Percentiles rank a stretch among this genome's conserved stretches.
These are phyloP conservation scores for Sacculina carcini DNA, from an alignment of 2,888 invertebrate species.

Conservation along the genomic window DNA sequence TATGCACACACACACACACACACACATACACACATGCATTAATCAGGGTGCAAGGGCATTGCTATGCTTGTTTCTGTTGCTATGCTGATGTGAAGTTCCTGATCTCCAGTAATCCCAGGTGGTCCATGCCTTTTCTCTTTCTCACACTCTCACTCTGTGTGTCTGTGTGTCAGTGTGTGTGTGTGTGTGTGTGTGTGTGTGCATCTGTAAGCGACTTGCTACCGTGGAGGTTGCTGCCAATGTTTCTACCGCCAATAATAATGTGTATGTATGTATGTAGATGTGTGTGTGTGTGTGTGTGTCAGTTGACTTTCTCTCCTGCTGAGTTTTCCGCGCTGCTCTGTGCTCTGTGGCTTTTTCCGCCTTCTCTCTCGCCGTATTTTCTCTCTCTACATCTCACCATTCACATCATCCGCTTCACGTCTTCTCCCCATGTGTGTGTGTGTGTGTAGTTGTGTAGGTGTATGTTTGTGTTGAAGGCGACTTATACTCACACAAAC, in stretches of 20 bases:
- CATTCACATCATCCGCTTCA: too few species aligned
- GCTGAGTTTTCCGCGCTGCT: too few species aligned
- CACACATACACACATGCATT: not conserved
- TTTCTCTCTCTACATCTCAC: too few species aligned
- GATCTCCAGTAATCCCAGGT: not conserved
- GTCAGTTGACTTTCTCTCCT: not conserved
- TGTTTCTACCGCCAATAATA: not conserved
- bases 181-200: not conserved
- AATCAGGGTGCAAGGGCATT: not conserved
- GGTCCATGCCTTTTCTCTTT: not conserved
- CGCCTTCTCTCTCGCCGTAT: too few species aligned
- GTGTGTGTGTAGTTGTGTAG: not conserved
- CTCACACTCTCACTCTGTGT: not conserved
- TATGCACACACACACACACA: constrained; percentile 3
- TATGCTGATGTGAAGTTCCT: not conserved
- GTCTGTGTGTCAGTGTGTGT: not conserved
- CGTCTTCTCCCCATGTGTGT: not conserved
- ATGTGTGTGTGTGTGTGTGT: not conserved
- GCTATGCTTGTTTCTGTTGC: not conserved
- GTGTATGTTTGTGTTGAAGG: not conserved
- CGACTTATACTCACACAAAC: not conserved
- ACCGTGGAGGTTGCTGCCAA: not conserved
- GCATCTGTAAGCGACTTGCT: not conserved
- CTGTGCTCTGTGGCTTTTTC: too few species aligned
- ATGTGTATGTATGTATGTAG: not conserved